phyloP scores from a whole-genome alignment of 2,797 vertebrate species.

The Adelosebastes latens region DNA sequence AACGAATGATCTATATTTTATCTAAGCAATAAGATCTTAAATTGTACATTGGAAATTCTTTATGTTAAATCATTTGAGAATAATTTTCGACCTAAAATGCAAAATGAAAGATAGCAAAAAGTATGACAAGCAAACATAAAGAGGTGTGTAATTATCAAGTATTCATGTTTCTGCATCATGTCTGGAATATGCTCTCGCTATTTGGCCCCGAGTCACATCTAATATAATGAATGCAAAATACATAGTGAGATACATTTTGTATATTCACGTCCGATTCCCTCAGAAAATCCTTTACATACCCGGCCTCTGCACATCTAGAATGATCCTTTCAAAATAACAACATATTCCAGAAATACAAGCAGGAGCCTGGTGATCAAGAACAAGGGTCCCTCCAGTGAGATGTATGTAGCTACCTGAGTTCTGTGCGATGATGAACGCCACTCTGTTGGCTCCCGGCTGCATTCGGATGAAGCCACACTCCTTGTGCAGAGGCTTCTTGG shows the following conservation, averaged over 20 bases:
- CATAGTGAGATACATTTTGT: background rate
- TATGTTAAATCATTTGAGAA: background rate
- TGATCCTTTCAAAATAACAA: background rate
- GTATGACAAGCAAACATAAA: background rate
- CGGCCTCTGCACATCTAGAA: background rate
- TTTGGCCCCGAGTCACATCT: background rate
- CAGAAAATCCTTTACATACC: background rate
- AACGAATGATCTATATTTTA: background rate
- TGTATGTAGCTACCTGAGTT: slow-evolving; percentile 87
- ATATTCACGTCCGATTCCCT: background rate
- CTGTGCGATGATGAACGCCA: slow-evolving; percentile 96
- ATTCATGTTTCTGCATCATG: background rate
- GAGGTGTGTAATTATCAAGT: background rate
- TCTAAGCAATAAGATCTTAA: background rate
- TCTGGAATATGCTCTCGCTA: background rate
- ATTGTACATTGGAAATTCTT: background rate
- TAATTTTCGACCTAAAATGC: background rate
- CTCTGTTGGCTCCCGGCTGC: slow-evolving; percentile 91
- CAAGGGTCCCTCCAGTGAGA: background rate
- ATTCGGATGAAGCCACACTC: slow-evolving; percentile 95
- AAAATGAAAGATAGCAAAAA: background rate
- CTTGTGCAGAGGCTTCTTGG: slow-evolving; percentile 92
- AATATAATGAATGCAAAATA: background rate
- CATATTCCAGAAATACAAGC: background rate
- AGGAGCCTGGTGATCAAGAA: background rate